Percentiles rank a stretch among this genome's conserved stretches.
Conservation (phyloP, 2,113 vertebrate genomes). For the Phaetusa simplex region DNA sequence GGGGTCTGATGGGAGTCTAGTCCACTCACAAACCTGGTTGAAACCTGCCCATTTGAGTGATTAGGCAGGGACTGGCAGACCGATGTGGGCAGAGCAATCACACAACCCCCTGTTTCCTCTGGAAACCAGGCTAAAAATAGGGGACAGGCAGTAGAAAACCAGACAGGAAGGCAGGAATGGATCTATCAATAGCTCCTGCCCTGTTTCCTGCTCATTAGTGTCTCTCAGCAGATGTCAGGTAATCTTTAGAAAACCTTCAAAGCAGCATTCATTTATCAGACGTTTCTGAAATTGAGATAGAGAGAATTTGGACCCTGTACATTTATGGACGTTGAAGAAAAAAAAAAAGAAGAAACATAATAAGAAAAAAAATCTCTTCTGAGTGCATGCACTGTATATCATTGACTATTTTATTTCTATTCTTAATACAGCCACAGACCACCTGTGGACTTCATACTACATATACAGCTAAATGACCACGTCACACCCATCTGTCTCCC, state of each 20-base stretch:
- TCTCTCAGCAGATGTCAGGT: slow-evolving; percentile 2
- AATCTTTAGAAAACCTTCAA: slow-evolving; percentile 10
- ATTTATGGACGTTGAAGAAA: not conserved
- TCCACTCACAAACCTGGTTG: not conserved
- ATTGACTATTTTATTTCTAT: not conserved
- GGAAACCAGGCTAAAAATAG: slow-evolving; percentile 9
- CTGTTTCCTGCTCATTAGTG: not conserved
- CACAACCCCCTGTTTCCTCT: not conserved
- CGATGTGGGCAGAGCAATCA: not conserved
- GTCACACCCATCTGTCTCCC: not conserved
- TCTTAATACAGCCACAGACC: not conserved
- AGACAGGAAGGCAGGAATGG: slow-evolving; percentile 18
- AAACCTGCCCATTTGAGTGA: not conserved
- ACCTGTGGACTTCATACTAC: not conserved
- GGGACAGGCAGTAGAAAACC: not conserved
- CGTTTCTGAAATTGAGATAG: not conserved
- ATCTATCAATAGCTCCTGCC: slow-evolving; percentile 16
- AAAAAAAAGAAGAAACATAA: too few relatives aligned
- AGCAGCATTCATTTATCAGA: not conserved
- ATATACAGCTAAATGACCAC: not conserved
- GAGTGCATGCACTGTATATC: not conserved
- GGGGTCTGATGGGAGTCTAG: not conserved
- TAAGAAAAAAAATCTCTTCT: rapidly evolving
- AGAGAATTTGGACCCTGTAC: not conserved
- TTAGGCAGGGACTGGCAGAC: not conserved